Base-by-base conservation (phyloP, 2,113 vertebrate genomes). In the Rhipidura dahli region DNA sequence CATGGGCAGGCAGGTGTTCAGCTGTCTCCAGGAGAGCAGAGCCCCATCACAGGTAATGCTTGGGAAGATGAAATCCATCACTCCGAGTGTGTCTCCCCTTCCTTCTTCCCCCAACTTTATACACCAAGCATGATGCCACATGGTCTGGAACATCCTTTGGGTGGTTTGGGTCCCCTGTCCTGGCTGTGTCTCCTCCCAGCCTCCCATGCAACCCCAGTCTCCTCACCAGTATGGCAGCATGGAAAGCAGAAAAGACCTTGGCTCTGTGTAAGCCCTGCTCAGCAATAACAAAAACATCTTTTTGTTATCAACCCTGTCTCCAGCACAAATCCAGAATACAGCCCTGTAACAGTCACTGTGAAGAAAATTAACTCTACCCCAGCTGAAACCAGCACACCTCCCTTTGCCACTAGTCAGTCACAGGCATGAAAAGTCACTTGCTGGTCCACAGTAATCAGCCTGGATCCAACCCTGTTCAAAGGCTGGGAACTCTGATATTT, bases 271-370 rank as follows among this genome's bases (percentile, higher is more conserved):
- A 37, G 9, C 22, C 27, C 18, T 51, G 11, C 18, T 77, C 27
- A 33, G 45, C 33, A 53, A 28, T 53, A 44, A 37, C 30, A 44
- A 44, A 54, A 68, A 22, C 9, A 27, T n/a, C 12, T 78, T 23
- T 87, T 3, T 68, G 4, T 61, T 69, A 61, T n/a, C 54, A 60
- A 15, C 27, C 3, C 31, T 5, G 4, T 51, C 7, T 33, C 27
- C 53, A 69, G 39, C 27, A 66, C 45, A 60, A 44, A 53, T 60
- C 39, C 83, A 53, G 45, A 77, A 18, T 33, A 51, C 45, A 69
- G 33, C 45, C 33, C 27, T 0, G 0, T 60, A 27, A 4, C 45
- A 68, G 33, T 27, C 33, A 28, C 0, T 0, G 51, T 10, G 42
- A 47, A 1, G 4, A 49, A 65, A 65, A 40, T 40, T 19, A 35